Percentiles rank a stretch among this genome's conserved stretches.
phyloP scores from a whole-genome alignment of 2,888 invertebrate species.

The Clivina fossor region DNA sequence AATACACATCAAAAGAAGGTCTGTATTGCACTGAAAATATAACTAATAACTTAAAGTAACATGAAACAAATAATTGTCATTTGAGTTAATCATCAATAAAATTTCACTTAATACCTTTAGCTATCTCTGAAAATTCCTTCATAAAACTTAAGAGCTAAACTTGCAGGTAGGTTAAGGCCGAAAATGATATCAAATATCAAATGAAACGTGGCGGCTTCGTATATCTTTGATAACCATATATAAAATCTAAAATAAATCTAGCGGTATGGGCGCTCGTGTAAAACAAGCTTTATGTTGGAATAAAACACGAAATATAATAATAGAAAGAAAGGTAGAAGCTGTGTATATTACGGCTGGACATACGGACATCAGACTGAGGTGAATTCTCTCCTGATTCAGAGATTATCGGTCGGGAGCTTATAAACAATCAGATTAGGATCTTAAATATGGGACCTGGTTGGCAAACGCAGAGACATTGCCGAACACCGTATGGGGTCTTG shows the following conservation, averaged over 20 bases:
- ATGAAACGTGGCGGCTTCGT: constrained; percentile 2
- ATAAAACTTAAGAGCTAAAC: too few relatives aligned
- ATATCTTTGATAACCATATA: too few relatives aligned
- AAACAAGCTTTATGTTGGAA: constrained; percentile 29
- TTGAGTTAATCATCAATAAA: too few relatives aligned
- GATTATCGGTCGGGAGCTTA: constrained; percentile 28
- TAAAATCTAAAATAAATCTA: constrained; percentile 13
- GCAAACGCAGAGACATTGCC: constrained; percentile 2
- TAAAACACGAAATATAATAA: constrained; percentile 32
- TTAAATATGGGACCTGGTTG: constrained; percentile 23
- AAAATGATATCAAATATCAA: constrained; percentile 29
- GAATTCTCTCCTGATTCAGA: too few relatives aligned
- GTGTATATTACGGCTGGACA: too few relatives aligned
- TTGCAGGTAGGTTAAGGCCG: too few relatives aligned
- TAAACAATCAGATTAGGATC: constrained; percentile 31
- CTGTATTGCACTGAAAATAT: background rate
- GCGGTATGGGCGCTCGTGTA: constrained; percentile 25
- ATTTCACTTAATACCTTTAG: too few relatives aligned
- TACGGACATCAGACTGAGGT: too few relatives aligned
- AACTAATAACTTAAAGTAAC: constrained; percentile 13
- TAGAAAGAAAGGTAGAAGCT: too few relatives aligned
- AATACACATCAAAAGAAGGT: constrained; percentile 3
- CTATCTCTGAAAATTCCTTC: too few relatives aligned
- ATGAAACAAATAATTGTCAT: constrained; percentile 22
- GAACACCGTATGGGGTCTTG: constrained; percentile 27